Percentiles rank a stretch among this genome's conserved stretches.
Evolutionary conservation across 1,140 invertebrate genomes (phyloP).

Genomic region (Anoplolepis gracilipes): DNA sequence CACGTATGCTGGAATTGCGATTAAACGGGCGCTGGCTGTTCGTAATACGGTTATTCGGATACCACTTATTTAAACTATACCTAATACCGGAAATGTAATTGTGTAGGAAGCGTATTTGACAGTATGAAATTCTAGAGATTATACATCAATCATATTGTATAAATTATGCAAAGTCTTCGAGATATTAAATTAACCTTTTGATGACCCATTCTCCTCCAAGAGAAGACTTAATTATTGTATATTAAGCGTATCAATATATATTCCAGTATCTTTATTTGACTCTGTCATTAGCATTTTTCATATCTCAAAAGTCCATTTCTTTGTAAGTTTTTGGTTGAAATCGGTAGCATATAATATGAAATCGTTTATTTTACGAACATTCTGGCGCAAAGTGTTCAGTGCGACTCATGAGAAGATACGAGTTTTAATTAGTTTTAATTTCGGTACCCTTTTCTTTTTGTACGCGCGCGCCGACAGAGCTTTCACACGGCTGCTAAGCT

Average conservation of each 20-base stretch:
- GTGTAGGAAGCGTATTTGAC: background rate
- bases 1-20: conserved; percentile 34
- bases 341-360: conserved; percentile 14
- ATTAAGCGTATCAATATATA: conserved; percentile 1
- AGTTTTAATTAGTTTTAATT: conserved; percentile 70
- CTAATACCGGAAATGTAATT: conserved; percentile 34
- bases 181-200: background rate
- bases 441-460: conserved; percentile 20
- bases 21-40: conserved; percentile 23
- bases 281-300: conserved; percentile 3
- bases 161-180: background rate
- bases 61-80: conserved; percentile 42
- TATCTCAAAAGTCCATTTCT: background rate
- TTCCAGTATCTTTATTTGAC: background rate
- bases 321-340: background rate
- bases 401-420: conserved; percentile 43
- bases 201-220: background rate
- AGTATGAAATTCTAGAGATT: background rate
- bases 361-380: conserved; percentile 56
- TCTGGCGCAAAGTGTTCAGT: conserved; percentile 7
- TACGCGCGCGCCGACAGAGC: conserved; percentile 37
- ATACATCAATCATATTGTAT: background rate
- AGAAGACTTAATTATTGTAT: background rate
- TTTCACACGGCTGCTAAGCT: conserved; percentile 40
- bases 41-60: conserved; percentile 50